Evolutionary conservation across 2,797 vertebrate species (phyloP).

Genomic region (Pelochelys cantorii): DNA sequence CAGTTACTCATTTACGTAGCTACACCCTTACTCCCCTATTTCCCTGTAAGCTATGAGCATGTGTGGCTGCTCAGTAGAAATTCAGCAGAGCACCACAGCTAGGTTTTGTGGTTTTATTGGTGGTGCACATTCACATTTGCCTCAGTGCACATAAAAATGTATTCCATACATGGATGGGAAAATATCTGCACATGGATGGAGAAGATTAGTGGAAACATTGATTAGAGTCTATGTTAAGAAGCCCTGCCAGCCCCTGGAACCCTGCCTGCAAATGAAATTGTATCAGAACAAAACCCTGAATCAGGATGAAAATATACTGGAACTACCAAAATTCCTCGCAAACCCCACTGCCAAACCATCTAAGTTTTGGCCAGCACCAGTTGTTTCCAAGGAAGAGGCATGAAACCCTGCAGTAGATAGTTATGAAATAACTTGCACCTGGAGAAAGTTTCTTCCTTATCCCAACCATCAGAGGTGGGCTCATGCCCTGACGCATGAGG

Average conservation of each 20-base stretch:
- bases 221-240: neutral
- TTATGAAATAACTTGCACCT: neutral
- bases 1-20: too few species aligned
- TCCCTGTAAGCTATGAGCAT: too few species aligned
- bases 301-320: neutral
- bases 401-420: neutral
- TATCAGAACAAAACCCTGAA: neutral
- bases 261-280: neutral
- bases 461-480: accelerated
- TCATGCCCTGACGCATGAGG: neutral
- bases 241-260: neutral
- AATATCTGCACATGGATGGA: too few species aligned
- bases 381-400: neutral
- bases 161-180: too few species aligned
- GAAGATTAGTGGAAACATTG: too few species aligned
- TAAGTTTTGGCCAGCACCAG: neutral
- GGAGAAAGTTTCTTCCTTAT: neutral
- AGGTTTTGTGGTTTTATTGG: too few species aligned
- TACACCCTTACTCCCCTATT: too few species aligned
- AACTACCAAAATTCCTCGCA: neutral
- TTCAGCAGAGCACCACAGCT: too few species aligned
- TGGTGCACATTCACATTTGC: too few species aligned
- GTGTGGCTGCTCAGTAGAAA: too few species aligned
- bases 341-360: accelerated
- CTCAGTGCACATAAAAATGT: too few species aligned